Percentiles rank a stretch among this genome's conserved stretches.
phyloP scores from a whole-genome alignment of 2,113 vertebrate species.

The Stictonetta naevosa region DNA sequence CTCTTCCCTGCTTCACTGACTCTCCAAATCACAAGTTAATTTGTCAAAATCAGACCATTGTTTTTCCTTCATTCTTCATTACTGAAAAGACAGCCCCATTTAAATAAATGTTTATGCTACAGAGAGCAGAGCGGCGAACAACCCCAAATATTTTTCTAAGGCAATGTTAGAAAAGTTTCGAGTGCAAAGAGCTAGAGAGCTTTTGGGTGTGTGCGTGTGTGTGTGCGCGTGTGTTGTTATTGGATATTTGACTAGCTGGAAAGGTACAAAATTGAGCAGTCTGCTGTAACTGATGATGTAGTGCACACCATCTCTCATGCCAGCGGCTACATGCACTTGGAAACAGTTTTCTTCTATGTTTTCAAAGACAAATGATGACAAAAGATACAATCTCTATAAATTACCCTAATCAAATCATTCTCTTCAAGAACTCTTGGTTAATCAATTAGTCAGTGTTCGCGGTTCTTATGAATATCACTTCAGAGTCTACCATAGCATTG shows the following conservation, averaged over 20 bases:
- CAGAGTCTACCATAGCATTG: constrained; percentile 13
- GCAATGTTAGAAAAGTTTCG: constrained; percentile 74
- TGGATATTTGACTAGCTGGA: constrained; percentile 75
- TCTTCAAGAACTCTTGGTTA: constrained; percentile 78
- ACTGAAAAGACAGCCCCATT: constrained; percentile 86
- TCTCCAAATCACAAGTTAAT: constrained; percentile 92
- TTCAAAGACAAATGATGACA: constrained; percentile 85
- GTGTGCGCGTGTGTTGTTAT: constrained; percentile 30
- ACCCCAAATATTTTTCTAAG: constrained; percentile 86
- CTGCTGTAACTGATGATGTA: constrained; percentile 73
- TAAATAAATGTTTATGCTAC: constrained; percentile 91
- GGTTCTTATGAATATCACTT: constrained; percentile 55
- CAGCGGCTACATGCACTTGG: constrained; percentile 66
- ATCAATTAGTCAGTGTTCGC: constrained; percentile 76
- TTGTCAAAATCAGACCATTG: constrained; percentile 92
- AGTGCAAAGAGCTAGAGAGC: constrained; percentile 10
- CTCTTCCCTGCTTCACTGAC: constrained; percentile 87
- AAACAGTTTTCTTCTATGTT: constrained; percentile 77
- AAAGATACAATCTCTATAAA: constrained; percentile 82
- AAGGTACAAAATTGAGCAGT: constrained; percentile 73
- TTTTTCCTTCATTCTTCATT: constrained; percentile 92
- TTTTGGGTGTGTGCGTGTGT: neutral
- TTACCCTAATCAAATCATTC: constrained; percentile 81
- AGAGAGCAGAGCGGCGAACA: constrained; percentile 82
- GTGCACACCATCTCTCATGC: constrained; percentile 73